phyloP scores from a whole-genome alignment of 2,888 invertebrate genomes.

The Amiota minor region DNA sequence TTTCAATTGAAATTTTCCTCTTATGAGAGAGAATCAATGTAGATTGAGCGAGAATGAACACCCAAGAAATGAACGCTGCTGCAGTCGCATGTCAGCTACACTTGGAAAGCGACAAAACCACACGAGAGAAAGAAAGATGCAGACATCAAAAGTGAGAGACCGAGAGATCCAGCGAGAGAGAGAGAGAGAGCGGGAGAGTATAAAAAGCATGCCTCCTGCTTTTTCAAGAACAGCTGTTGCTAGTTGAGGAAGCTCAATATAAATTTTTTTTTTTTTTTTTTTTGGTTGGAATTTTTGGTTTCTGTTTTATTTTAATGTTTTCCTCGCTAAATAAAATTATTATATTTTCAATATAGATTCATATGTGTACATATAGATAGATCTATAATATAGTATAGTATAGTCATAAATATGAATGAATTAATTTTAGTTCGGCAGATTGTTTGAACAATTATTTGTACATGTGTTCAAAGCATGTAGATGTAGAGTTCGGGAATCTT shows the following conservation, averaged over 20 bases:
- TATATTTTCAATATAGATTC: slow-evolving; percentile 43
- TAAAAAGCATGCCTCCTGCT: not conserved
- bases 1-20: slow-evolving; percentile 1
- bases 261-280: not conserved
- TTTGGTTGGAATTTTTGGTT: not conserved
- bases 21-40: slow-evolving; percentile 3
- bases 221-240: slow-evolving; percentile 55
- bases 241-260: slow-evolving; percentile 37
- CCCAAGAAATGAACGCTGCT: not conserved
- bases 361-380: slow-evolving; percentile 33
- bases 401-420: slow-evolving; percentile 61
- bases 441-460: not conserved
- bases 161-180: not conserved
- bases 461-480: too few species aligned
- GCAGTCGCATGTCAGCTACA: not conserved
- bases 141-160: not conserved
- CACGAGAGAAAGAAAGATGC: not conserved
- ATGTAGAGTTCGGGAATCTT: too few species aligned
- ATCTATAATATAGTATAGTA: slow-evolving; percentile 17
- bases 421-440: slow-evolving; percentile 20
- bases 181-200: slow-evolving; percentile 9
- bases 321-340: not conserved
- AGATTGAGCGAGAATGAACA: slow-evolving; percentile 16
- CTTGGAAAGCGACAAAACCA: slow-evolving; percentile 37
- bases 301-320: slow-evolving; percentile 6